Evolutionary conservation across 2,888 invertebrate genomes (phyloP), one percentile per base, ranked within the genome.

Genomic region (Lepidocyrtinus sp.): DNA sequence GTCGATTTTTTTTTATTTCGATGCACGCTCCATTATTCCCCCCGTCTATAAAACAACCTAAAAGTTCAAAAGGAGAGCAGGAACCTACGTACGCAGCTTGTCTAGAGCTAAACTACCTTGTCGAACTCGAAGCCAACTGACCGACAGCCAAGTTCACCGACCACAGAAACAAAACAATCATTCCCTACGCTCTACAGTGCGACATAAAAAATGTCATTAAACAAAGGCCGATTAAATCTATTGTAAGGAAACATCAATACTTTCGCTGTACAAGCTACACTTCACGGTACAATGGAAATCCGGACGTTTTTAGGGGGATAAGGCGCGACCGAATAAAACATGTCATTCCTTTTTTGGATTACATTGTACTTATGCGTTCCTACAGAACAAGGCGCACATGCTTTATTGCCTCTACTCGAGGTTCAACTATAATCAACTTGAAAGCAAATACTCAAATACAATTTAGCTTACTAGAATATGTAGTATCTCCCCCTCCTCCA

Each of bases 71-170:
- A 19, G 19, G 70, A 71, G 76, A 65, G 71, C 76, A 71, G 59
- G 76, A 75, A 76, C 76, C 70, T 75, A 68, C 45, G 46, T 50
- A 50, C 22, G 50, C 50, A 50, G n/a, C n/a, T n/a, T n/a, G n/a
- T n/a, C n/a, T n/a, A n/a, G n/a, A n/a, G n/a, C n/a, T n/a, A n/a
- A n/a, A n/a, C n/a, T n/a, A n/a, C n/a, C n/a, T n/a, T n/a, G n/a
- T 2, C 17, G 50, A 50, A 50, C 50, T 50, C 50, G 50, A 50
- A 50, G 50, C 50, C 50, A 50, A 50, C 50, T 50, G 50, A 50
- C 50, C 50, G 50, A 50, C 5, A 50, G 50, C 50, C 50, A 50
- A 50, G 50, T 50, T 50, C 50, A 50, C 50, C 50, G 50, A 50
- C 50, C 50, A 50, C 2, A 36, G 12, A 5, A 36, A 36, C 5